Evolutionary conservation across 2,113 vertebrate genomes (phyloP).

Genomic region (Vombatus ursinus): DNA sequence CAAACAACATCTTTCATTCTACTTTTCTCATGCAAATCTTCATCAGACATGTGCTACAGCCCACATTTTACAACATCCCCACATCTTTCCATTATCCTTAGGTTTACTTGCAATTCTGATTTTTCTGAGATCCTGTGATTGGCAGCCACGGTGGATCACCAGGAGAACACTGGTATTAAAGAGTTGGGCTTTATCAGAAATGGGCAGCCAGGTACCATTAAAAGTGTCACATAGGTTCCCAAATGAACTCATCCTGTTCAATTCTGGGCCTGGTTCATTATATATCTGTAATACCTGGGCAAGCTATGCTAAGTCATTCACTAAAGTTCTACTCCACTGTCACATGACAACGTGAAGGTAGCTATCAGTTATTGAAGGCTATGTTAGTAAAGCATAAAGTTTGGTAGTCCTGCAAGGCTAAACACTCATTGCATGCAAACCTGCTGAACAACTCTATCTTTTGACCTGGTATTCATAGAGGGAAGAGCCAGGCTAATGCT

Average conservation of each 20-base stretch:
- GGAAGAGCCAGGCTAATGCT: not conserved
- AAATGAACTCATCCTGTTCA: not conserved
- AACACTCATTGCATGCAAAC: not conserved
- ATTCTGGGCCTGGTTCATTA: not conserved
- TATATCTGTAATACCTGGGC: not conserved
- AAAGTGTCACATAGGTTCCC: not conserved
- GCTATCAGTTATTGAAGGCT: not conserved
- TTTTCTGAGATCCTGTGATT: not conserved
- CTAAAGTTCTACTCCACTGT: not conserved
- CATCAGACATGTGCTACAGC: not conserved
- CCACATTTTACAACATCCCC: not conserved
- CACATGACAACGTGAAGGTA: not conserved
- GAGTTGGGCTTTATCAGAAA: not conserved
- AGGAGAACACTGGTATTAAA: not conserved
- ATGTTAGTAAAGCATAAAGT: not conserved
- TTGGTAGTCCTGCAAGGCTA: not conserved
- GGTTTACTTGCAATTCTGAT: not conserved
- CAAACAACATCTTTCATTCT: not conserved
- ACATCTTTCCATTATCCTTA: not conserved
- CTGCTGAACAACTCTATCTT: not conserved
- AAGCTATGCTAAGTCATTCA: not conserved
- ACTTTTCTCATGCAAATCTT: not conserved
- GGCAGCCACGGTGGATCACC: not conserved
- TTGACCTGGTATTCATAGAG: not conserved
- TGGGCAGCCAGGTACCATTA: not conserved